phyloP scores from a whole-genome alignment of 2,888 invertebrate genomes.

The Meiosimyza platycephala region DNA sequence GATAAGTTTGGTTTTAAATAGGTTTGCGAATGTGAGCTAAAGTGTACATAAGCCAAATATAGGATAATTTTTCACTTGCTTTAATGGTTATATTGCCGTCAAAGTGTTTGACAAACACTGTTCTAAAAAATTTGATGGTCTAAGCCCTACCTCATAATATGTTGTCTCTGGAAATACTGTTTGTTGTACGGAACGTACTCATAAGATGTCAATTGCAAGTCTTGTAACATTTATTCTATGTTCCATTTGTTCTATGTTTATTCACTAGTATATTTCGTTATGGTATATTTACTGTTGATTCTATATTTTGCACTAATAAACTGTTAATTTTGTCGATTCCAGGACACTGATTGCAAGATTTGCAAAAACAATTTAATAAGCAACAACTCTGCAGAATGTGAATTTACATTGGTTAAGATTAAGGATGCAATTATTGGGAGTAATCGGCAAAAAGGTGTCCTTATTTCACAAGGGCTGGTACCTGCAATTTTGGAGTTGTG shows the following conservation, averaged over 20 bases:
- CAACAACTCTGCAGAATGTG: conserved; percentile 31
- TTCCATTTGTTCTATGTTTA: not conserved
- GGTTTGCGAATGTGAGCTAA: no score
- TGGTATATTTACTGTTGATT: not conserved
- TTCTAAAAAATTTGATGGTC: no score
- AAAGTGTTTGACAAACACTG: no score
- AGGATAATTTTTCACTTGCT: no score
- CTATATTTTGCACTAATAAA: no score
- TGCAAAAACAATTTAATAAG: conserved; percentile 31
- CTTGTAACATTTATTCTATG: not conserved
- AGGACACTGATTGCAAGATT: conserved; percentile 40
- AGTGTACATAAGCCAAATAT: no score
- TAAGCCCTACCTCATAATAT: no score
- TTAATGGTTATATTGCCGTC: no score
- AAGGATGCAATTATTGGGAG: conserved; percentile 43
- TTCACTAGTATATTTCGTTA: conserved; percentile 5
- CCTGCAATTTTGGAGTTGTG: conserved; percentile 39
- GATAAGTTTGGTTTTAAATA: no score
- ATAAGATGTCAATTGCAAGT: not conserved
- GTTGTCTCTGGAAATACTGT: not conserved
- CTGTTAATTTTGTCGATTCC: not conserved
- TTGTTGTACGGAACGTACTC: not conserved
- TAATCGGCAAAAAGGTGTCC: conserved; percentile 40
- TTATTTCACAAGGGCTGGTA: conserved; percentile 39
- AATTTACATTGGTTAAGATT: conserved; percentile 34